Base-by-base conservation (phyloP, 2,113 vertebrate species). In the Perca schrenkii region DNA sequence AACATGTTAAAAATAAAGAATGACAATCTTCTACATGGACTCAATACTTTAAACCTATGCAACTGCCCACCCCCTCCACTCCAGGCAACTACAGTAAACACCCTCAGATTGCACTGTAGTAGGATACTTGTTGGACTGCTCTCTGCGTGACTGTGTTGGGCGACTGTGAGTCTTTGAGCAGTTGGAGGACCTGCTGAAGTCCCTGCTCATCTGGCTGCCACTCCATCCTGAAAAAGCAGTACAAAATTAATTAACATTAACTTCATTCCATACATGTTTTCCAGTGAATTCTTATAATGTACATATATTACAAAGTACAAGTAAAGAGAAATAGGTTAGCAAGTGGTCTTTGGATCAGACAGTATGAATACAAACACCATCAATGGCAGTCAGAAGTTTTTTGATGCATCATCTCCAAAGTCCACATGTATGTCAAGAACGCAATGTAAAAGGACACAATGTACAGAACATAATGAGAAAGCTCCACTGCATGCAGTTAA, bases 141-240 rank as follows among this genome's bases (percentile, higher is more conserved):
- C 97, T 96, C 86, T 98, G 97, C 0, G 97, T 98, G 88, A 97
- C 97, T 40, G 97, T 98, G 94, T 98, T 97, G 74, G 97, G 97
- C 1, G 97, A 98, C 94, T 98, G 97, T 0, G 97, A 98, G 81
- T 98, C 97, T 95, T 98, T 98, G 84, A 98, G 96, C 86, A 98
- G 95, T 90, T 98, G 97, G 74, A 98, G 95, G 89, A 98, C 97
- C 95, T 98, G 97, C 95, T 97, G 97, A 63, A 98, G 96, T 91
- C 97, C 97, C 95, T 98, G 97, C 91, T 98, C 97, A 76, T 98
- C 97, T 75, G 97, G 97, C 94, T 97, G 97, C 97, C 97, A 98
- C 94, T 98, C 97, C 97, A 98, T 98, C 93, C 95, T 94, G 85
- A 61, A 25, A 63, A 77, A 83, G 14, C 5, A 50, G 7, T 2